phyloP scores from a whole-genome alignment of 2,888 invertebrate species.

The Philaethria dido region DNA sequence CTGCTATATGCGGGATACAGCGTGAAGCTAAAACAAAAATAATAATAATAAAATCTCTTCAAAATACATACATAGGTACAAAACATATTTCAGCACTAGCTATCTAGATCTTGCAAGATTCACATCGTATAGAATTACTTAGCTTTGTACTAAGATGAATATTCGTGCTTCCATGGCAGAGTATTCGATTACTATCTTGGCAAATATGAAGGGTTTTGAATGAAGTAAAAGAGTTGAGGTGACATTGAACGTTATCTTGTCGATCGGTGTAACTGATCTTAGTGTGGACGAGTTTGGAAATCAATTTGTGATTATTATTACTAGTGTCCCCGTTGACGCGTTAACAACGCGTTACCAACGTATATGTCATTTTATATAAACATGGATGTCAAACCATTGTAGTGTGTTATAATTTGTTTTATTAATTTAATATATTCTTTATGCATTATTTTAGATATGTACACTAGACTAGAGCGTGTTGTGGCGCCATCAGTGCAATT shows the following conservation, averaged over 20 bases:
- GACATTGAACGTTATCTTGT: constrained; percentile 17
- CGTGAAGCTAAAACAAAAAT: no score
- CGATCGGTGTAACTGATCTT: constrained; percentile 16
- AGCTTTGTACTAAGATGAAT: constrained; percentile 17
- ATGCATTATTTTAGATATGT: no score
- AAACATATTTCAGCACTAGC: background rate
- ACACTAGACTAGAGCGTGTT: background rate
- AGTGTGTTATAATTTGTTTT: no score
- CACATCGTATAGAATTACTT: constrained; percentile 33
- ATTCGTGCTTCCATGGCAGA: constrained; percentile 23
- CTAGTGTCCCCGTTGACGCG: no score
- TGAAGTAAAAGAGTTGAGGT: constrained; percentile 21
- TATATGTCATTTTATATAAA: no score
- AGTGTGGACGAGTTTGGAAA: background rate
- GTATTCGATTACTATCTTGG: constrained; percentile 36
- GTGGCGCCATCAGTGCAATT: constrained; percentile 27
- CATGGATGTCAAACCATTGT: no score
- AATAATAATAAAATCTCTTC: background rate
- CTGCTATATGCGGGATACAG: no score
- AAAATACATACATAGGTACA: background rate
- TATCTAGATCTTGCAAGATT: constrained; percentile 14
- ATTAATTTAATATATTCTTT: no score
- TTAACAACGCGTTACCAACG: no score
- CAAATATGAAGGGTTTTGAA: constrained; percentile 36
- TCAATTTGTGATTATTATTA: constrained; percentile 9